Evolutionary conservation across 2,888 invertebrate species (phyloP), one percentile per base, ranked within the genome.

Genomic region (Sarcophaga caerulescens): DNA sequence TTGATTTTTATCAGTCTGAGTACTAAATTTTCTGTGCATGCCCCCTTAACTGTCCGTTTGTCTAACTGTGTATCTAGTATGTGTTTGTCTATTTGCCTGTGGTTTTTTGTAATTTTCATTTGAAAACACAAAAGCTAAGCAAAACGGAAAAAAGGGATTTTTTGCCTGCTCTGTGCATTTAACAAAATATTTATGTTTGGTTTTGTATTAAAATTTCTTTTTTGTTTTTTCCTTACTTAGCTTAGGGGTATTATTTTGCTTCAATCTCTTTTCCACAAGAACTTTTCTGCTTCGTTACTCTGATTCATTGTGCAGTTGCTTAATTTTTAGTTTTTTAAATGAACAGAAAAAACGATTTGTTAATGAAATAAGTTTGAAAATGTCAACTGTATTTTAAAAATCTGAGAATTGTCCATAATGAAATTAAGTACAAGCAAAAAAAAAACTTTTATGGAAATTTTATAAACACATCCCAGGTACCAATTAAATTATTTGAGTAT

Each of bases 211-310:
- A 69, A 79, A 52, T 14, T 14, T 59, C 59, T 74, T 74, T 52
- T 77, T 69, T 69, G 74, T 57, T 76, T 81, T 44, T 47, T 70
- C 57, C 21, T 17, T 47, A 63, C n/a, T 35, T 35, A 52, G 52
- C 52, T 69, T 47, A 52, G 4, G 68, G 17, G 5, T 17, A 4
- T 52, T 14, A 14, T 52, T 52, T 52, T 52, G 4, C 17, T 52
- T 14, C 14, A 52, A 52, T 52, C 17, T 52, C 52, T 52, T 70
- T 65, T 70, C 59, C 4, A 52, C 68, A 70, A 79, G 19, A 80
- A 80, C 23, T 75, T 80, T 69, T 80, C 59, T 70, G 75, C 79
- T 84, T 80, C 75, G 75, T 84, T 84, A 80, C 70, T 75, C 70
- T 80, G 70, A 70, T 2, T 71, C 79, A 84, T 84, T 65, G 79